Base-by-base conservation (phyloP, 2,797 vertebrate genomes). In the Sebastes itinus region DNA sequence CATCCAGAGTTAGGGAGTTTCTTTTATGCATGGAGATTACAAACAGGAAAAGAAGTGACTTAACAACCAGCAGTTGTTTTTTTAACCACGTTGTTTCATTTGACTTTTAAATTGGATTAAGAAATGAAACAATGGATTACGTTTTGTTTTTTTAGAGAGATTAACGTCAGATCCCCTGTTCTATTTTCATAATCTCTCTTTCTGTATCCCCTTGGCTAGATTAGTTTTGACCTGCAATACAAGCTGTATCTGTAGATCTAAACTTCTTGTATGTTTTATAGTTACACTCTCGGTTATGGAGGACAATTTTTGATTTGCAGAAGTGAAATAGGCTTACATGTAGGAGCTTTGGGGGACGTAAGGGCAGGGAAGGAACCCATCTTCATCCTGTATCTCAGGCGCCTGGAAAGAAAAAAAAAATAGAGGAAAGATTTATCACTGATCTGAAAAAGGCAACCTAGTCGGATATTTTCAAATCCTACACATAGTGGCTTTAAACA, bases 301-400 rank as follows among this genome's bases (percentile, higher is more conserved):
- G 33, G 33, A 38, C 7, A 2, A 42, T 20, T 8, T 72, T 20
- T 11, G 16, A 49, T 13, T 16, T 65, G 11, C 14, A 13, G 14
- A 33, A 14, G 23, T 42, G 46, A 83, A 60, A 28, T 5, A 60
- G 94, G 93, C 98, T 98, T 94, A 99, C 98, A 98, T 42, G 93
- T 81, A 0, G 95, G 92, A 62, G 94, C 93, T 94, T 92, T 96
- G 27, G 95, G 87, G 66, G 92, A 95, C 70, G 90, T 88, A 3
- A 96, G 88, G 20, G 94, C 92, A 18, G 96, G 96, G 67, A 96
- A 84, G 12, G 95, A 95, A 42, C 96, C 96, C 20, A 93, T 87
- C 83, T 96, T 95, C 92, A 97, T 97, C 87, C 97, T 94, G 93
- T 98, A 97, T 78, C 85, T 95, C 82, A 99, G 77, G 2, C 97